Base-by-base conservation (phyloP, 2,113 vertebrate species). In the Furnarius figulus region DNA sequence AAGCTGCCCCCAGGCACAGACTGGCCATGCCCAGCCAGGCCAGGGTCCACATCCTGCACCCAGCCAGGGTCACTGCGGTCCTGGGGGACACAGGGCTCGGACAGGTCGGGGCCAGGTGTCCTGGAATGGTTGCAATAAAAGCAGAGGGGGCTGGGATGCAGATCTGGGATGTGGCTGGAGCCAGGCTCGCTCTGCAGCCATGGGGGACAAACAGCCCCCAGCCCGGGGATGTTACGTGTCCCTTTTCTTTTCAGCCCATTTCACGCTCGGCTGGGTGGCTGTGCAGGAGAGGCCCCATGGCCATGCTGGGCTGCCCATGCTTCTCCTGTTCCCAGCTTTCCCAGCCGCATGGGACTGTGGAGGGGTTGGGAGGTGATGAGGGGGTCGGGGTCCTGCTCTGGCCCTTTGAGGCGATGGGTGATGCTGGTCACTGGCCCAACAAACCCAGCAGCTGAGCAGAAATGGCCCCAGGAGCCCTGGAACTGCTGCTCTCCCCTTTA, bases 21-120 rank as follows among this genome's bases (percentile, higher is more conserved):
- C 28, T 37, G 66, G 95, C 18, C 23, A 98, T 47, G 10, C 63
- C 80, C 84, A 97, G 81, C 90, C 93, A 76, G n/a, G 53, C 56
- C 63, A 52, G 63, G 40, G 49, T 40, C 93, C 46, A 25, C 97
- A 97, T 98, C 80, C 87, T 72, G 91, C 13, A 2, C 76, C 93
- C 13, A 0, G 13, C 15, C 0, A 0, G 40, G 44, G 28, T 49
- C 72, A 58, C 65, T 0, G 2, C 23, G 2, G 18, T 37, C 27
- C 52, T 3, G 2, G 3, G 19, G 16, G 25, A 7, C 65, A 21
- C 67, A 44, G 61, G 31, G 35, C 18, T 35, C 47, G 2, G 0
- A 6, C 35, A 28, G 58, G 73, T 24, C 0, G 50, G 46, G 12
- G 14, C 71, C 1, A 0, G 22, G 25, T n/a, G 52, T 59, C 65